Base-by-base conservation (phyloP, 2,113 vertebrate species). In the Numenius arquata region DNA sequence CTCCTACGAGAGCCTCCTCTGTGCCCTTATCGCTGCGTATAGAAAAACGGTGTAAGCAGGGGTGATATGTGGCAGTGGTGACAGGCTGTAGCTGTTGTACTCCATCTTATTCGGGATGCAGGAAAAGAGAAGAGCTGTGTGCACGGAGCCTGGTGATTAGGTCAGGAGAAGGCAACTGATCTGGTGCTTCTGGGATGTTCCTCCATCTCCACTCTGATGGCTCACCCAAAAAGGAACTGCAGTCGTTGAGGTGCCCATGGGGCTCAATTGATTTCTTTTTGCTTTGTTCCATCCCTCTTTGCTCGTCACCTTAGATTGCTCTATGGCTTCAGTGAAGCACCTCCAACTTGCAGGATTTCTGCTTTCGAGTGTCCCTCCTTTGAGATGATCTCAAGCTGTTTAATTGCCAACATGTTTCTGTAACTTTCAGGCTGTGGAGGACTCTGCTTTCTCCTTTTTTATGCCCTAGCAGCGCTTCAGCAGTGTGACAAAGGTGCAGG, bases 31-130 rank as follows among this genome's bases (percentile, higher is more conserved):
- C 2, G 0, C 38, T 32, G 12, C 6, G 16, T 43, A 3, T 30
- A 93, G 92, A 79, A 83, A 63, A 70, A 1, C 1, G 0, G 0
- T 36, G 22, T 71, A 15, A 43, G 53, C 3, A 15, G 26, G 20
- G 11, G 30, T 20, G 62, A 25, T 15, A 13, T 27, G 52, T 3
- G 2, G 40, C 38, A 11, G 18, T 32, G 20, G 47, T 9, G 22
- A 11, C 14, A 88, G 53, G 21, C 32, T 58, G 78, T 58, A 36
- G 36, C 58, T 61, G 36, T 79, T 82, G 4, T 3, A 12, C 3
- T 26, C 27, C 66, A 25, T 72, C 48, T 85, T 56, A 5, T 32
- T n/a, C 0, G 19, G 71, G 71, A 59, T 50, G 85, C 1, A 3
- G 71, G 56, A 48, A 22, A 23, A 48, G 48, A 82, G 40, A 32